Conservation (phyloP, 2,797 vertebrate genomes). For the Pseudochirops corinnae region DNA sequence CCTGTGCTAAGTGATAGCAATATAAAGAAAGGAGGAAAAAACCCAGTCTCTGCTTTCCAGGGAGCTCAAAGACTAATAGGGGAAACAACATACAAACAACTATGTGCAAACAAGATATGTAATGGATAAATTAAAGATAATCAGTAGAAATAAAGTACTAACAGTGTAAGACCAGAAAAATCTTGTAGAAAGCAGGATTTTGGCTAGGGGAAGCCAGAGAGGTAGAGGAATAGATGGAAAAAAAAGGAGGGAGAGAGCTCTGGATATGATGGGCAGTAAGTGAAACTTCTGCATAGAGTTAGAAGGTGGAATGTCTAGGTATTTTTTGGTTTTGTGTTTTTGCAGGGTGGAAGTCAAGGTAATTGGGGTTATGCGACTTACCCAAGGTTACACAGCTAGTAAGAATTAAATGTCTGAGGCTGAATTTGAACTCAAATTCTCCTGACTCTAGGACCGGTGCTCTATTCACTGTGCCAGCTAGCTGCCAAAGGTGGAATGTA, state of each 20-base stretch:
- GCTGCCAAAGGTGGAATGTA: neutral
- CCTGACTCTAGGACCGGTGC: too few relatives aligned
- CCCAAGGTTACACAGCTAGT: too few relatives aligned
- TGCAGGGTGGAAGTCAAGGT: too few relatives aligned
- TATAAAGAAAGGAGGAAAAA: neutral
- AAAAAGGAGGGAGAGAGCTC: neutral
- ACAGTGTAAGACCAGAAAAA: neutral
- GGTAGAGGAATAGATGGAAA: neutral
- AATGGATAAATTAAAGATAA: neutral
- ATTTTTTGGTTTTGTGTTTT: too few relatives aligned
- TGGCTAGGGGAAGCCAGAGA: neutral
- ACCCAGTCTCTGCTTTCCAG: neutral
- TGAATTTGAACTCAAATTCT: too few relatives aligned
- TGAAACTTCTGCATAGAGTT: neutral
- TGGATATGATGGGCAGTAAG: neutral
- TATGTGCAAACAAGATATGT: neutral
- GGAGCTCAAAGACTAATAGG: neutral
- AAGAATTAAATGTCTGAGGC: too few relatives aligned
- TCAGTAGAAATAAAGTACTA: neutral
- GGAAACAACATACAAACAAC: neutral
- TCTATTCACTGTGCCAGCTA: too few relatives aligned
- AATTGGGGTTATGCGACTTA: too few relatives aligned
- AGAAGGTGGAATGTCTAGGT: neutral
- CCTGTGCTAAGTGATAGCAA: neutral
- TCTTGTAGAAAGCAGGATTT: neutral